Evolutionary conservation across 2,797 vertebrate species (phyloP), one percentile per base, ranked within the genome.

Genomic region (Poecilia velifera): DNA sequence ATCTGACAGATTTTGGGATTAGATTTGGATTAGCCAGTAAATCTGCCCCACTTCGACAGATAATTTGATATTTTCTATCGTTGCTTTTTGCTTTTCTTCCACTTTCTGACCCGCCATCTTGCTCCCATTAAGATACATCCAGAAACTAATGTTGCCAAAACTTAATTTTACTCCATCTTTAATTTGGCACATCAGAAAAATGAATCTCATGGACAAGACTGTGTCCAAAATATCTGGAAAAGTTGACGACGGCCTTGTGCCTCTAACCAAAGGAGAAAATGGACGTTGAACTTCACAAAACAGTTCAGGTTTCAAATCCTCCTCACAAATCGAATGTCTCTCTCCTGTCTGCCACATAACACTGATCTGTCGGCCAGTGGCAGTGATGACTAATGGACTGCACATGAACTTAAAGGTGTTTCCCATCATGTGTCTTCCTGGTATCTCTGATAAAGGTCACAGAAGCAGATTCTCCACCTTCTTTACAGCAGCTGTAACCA

Each of bases 401-500:
- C 22, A 41, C 51, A 36, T 28, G 47, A 53, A 47, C 57, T 28
- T 57, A 34, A 51, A 55, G 72, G 25, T 76, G 71, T 53, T 74
- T 71, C 34, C 49, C 68, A 71, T 28, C 16, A 28, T 45, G 25
- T 6, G 25, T 72, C 31, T 53, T 41, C 10, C 28, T 62, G 10
- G 43, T 5, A 78, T 78, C 47, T 53, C 71, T 64, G 76, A 81
- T 79, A 47, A 77, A 79, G 59, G 12, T 79, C 34, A 73, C 3
- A 59, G 22, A 78, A 84, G 81, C 1, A 14, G 76, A 80, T 68
- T 74, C 43, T 47, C 62, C 73, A 55, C 18, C 25, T 74, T 77
- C 51, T 78, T 73, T 43, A 20, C 43, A 57, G 49, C 79, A 76
- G 59, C 78, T 6, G 16, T 41, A 59, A 31, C n/a, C 41, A 55